These are phyloP conservation scores for Chrysomela aeneicollis DNA, from an alignment of 2,888 invertebrate genomes.

Conservation along the genomic window DNA sequence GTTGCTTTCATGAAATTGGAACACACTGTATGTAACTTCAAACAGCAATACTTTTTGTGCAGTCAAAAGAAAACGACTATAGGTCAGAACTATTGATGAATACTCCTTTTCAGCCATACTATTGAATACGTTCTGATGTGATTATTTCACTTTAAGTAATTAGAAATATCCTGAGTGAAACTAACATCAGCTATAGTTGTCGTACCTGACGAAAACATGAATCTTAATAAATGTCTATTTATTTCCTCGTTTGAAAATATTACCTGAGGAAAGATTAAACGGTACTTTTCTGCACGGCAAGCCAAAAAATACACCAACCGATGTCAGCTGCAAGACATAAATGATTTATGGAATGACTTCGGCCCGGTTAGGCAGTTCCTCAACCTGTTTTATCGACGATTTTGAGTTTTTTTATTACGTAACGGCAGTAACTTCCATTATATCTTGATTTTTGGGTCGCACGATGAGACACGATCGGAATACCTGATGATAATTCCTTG, in stretches of 20 bases:
- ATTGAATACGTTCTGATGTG: too few species aligned
- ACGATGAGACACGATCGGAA: neutral
- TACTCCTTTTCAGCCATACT: too few species aligned
- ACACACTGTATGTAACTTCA: too few species aligned
- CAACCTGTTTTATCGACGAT: neutral
- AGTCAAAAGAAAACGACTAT: too few species aligned
- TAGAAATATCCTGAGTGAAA: too few species aligned
- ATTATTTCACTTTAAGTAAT: too few species aligned
- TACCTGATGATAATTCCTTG: neutral
- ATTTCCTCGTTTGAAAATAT: neutral
- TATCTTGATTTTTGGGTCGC: neutral
- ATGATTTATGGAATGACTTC: neutral
- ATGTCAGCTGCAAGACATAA: neutral
- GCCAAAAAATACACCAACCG: neutral
- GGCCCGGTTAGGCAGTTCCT: neutral
- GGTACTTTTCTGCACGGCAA: neutral
- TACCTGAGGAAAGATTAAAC: neutral
- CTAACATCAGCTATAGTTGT: too few species aligned
- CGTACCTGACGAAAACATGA: too few species aligned
- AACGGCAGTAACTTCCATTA: neutral
- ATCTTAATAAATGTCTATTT: too few species aligned
- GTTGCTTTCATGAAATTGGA: too few species aligned
- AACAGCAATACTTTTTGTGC: too few species aligned
- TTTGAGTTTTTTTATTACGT: neutral
- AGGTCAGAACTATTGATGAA: too few species aligned